Evolutionary conservation across 2,888 invertebrate species (phyloP), one percentile per base, ranked within the genome.

Genomic region (Anthophora plumipes): DNA sequence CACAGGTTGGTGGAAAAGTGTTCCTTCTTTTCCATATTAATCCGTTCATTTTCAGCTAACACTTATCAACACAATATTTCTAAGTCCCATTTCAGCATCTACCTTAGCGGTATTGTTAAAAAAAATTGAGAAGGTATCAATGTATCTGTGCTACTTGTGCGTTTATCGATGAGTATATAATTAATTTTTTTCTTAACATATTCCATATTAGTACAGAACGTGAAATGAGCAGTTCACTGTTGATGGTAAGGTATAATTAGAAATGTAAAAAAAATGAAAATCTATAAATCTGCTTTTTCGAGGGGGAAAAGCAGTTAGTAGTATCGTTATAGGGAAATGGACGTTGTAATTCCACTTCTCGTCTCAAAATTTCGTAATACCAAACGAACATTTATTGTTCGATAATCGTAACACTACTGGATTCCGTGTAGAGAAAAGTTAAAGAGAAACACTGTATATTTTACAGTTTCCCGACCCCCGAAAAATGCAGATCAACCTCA

Each of bases 401-500:
- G 14, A 25, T 61, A 6, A 9, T 11, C 25, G n/a, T 37, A 31
- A 31, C 12, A 52, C 22, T 6, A 22, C 50, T 12, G 31, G 39
- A 50, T 57, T 54, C 12, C 50, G 6, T 25, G 31, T 12, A 52
- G 12, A 37, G 20, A 77, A 25, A 73, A 73, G 46, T 82, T 68
- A 81, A 80, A 76, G 59, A 31, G n/a, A 22, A 12, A 41, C 55
- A 68, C 61, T 82, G 71, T 87, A 59, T 84, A 91, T 93, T 94
- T 95, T 94, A 93, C 95, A 98, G 97, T 97, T 96, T 94, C 99
- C 99, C 70, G 98, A 99, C 94, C 98, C 99, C 64, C 98, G 98
- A 94, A 98, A 98, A 94, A 99, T 99, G 97, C 99, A 99, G 96
- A 99, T 99, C 92, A 99, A 99, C 94, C 95, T 99, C 94, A 99